Conservation (phyloP, 2,797 vertebrate genomes). For the Cyclura pinguis region DNA sequence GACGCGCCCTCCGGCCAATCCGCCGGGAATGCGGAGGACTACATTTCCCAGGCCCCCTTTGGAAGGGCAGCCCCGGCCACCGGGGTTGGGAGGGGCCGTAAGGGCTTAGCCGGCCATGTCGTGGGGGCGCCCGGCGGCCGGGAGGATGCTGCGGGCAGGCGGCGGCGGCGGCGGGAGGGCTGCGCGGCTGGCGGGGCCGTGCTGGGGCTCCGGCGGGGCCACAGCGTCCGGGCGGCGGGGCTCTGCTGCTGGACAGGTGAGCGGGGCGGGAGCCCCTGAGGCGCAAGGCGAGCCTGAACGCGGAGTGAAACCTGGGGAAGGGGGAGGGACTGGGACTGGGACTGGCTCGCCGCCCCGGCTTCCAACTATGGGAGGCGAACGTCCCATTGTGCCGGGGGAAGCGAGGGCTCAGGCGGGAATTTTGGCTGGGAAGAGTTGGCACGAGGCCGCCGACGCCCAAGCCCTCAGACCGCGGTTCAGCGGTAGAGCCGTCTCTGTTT, state of each 20-base stretch:
- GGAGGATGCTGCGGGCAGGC: slow-evolving; percentile 18
- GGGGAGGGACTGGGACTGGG: background rate
- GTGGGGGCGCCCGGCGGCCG: background rate
- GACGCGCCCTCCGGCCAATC: background rate
- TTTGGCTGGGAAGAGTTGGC: background rate
- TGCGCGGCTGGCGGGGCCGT: background rate
- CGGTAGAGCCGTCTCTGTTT: no score
- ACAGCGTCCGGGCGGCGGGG: background rate
- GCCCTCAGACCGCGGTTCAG: background rate
- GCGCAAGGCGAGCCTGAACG: no score
- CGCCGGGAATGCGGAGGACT: background rate
- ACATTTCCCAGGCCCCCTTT: slow-evolving; percentile 39
- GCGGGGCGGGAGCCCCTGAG: background rate
- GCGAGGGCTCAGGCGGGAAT: background rate
- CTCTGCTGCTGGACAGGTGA: slow-evolving; percentile 39
- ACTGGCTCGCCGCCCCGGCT: no score
- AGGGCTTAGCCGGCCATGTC: background rate
- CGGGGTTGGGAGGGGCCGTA: background rate
- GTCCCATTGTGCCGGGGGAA: background rate
- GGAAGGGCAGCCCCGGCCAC: background rate
- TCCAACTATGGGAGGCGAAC: background rate
- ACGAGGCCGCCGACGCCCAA: no score
- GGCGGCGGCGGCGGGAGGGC: background rate
- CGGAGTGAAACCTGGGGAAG: background rate
- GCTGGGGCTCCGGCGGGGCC: background rate